phyloP scores from a whole-genome alignment of 2,888 invertebrate genomes.

The Ganaspis brasiliensis region DNA sequence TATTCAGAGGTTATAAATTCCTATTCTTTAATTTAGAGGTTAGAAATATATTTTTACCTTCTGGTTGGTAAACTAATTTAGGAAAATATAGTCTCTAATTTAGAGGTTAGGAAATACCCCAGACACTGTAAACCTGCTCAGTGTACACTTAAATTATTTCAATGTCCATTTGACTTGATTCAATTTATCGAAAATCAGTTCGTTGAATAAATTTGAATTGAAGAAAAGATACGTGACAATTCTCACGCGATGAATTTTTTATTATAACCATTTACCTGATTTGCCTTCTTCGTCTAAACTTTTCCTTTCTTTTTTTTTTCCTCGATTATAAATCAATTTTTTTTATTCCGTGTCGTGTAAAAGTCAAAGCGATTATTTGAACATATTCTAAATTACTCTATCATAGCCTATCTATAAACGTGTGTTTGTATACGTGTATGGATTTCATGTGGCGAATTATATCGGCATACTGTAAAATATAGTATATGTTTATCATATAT shows the following conservation, averaged over 20 bases:
- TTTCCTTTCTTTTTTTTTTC: not conserved
- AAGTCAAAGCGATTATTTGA: constrained; percentile 74
- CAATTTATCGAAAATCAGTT: not conserved
- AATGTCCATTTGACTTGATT: constrained; percentile 11
- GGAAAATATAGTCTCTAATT: no score
- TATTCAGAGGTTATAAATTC: no score
- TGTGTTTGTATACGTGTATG: constrained; percentile 61
- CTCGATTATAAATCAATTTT: not conserved
- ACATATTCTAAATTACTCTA: constrained; percentile 77
- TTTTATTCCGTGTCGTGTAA: constrained; percentile 68
- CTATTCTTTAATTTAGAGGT: no score
- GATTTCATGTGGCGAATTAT: constrained; percentile 57
- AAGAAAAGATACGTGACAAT: not conserved
- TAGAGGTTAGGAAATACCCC: no score
- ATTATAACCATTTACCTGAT: constrained; percentile 32
- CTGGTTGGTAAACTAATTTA: no score
- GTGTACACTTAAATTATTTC: no score
- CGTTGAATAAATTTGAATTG: constrained; percentile 15
- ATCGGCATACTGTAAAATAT: constrained; percentile 71
- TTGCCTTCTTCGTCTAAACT: not conserved
- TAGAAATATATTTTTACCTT: no score
- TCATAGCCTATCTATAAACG: constrained; percentile 79
- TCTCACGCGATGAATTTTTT: not conserved
- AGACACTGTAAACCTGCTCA: no score
- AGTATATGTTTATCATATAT: constrained; percentile 62